A percentile compares a stretch with the other conserved stretches of the same genome.
Conservation (phyloP, 2,888 invertebrate species). For the Ryuthela nishihirai region DNA sequence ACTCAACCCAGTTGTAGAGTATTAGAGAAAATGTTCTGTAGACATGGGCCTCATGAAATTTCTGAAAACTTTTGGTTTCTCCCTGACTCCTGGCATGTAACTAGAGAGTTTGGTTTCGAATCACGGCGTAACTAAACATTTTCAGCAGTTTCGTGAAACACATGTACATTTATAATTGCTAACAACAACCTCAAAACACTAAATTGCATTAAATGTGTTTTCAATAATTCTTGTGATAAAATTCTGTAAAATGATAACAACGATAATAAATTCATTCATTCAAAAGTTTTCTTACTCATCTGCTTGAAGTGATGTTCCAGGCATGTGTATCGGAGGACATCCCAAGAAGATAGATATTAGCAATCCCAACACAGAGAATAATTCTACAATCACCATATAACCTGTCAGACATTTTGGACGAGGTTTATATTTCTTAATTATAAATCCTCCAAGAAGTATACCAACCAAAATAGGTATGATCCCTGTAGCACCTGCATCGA, state of each 20-base stretch:
- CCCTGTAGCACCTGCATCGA: constrained; percentile 38
- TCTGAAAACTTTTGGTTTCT: too few species aligned
- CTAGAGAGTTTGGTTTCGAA: too few species aligned
- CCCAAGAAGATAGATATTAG: constrained; percentile 41
- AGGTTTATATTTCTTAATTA: constrained; percentile 48
- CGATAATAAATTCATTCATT: background rate
- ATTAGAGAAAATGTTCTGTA: too few species aligned
- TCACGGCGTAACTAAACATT: too few species aligned
- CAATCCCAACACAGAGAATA: constrained; percentile 36
- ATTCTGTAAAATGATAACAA: too few species aligned
- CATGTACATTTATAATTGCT: too few species aligned
- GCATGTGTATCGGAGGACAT: constrained; percentile 44
- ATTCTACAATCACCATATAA: constrained; percentile 47
- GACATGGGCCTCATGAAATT: too few species aligned
- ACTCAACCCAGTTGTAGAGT: too few species aligned
- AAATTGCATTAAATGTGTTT: background rate
- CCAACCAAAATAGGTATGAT: constrained; percentile 40
- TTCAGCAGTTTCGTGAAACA: too few species aligned
- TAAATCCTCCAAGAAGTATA: constrained; percentile 40
- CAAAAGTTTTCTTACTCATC: constrained; percentile 15
- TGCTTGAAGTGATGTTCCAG: constrained; percentile 12
- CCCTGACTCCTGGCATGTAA: too few species aligned
- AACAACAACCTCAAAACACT: too few species aligned
- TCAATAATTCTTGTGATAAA: too few species aligned
- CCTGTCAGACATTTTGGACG: constrained; percentile 45